Percentiles rank a stretch among this genome's conserved stretches.
These are phyloP conservation scores for Bucorvus abyssinicus DNA, from an alignment of 2,797 vertebrate genomes.

Conservation along the genomic window DNA sequence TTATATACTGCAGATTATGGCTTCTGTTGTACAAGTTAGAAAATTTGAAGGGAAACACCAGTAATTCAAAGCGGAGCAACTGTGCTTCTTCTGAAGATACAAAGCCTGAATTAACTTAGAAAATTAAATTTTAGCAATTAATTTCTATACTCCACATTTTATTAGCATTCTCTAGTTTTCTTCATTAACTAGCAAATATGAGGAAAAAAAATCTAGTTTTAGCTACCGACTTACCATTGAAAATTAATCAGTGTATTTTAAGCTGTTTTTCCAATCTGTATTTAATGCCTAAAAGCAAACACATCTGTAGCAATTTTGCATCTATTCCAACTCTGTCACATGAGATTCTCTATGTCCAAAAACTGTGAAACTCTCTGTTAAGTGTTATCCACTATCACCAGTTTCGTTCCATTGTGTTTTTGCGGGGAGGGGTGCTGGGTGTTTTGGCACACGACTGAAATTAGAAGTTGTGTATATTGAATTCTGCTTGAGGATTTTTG, in stretches of 20 bases:
- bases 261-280: not conserved
- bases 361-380: not conserved
- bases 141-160: not conserved
- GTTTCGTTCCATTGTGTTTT: not conserved
- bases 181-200: not conserved
- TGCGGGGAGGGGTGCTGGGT: not conserved
- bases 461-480: not conserved
- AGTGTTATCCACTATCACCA: not conserved
- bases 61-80: not conserved
- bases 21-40: not conserved
- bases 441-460: not conserved
- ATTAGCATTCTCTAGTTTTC: not conserved
- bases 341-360: not conserved
- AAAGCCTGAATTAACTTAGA: not conserved
- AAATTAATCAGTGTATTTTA: not conserved
- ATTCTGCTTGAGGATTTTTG: not conserved
- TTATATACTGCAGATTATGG: not conserved
- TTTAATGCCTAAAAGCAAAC: not conserved
- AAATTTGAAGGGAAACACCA: not conserved
- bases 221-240: not conserved
- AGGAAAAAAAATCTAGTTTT: not conserved
- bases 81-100: not conserved
- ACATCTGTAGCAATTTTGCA: not conserved
- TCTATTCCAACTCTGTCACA: not conserved
- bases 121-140: not conserved